Conservation (phyloP, 2,888 invertebrate genomes). For the Caradrina clavipalpis region DNA sequence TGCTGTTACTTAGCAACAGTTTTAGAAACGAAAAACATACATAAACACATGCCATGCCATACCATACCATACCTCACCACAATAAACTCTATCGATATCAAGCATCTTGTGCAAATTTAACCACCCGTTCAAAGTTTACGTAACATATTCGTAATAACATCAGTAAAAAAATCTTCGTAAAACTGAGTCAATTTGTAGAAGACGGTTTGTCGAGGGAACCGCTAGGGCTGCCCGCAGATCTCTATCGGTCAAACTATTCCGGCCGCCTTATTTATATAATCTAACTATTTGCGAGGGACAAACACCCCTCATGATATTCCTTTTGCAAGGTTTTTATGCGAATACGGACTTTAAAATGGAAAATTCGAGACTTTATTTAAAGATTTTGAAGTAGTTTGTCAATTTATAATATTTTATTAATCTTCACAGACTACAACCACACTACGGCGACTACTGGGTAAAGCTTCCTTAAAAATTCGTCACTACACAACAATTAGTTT, state of each 20-base stretch:
- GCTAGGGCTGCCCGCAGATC: constrained; percentile 82
- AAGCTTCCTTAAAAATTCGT: not conserved
- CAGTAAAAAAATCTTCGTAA: constrained; percentile 84
- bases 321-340: constrained; percentile 53
- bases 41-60: not conserved
- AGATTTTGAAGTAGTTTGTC: not conserved
- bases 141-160: constrained; percentile 73
- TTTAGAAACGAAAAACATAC: not conserved
- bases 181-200: constrained; percentile 84
- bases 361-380: constrained; percentile 9
- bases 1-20: not conserved
- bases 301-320: constrained; percentile 79
- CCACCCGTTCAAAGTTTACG: constrained; percentile 69
- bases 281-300: constrained; percentile 89
- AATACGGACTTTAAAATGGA: constrained; percentile 45
- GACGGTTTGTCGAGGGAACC: constrained; percentile 70
- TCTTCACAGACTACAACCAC: not conserved
- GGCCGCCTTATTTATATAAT: constrained; percentile 90
- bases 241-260: constrained; percentile 85
- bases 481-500: not conserved
- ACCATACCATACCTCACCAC: not conserved
- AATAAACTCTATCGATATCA: constrained; percentile 24
- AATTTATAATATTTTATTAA: not conserved
- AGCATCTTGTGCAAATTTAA: constrained; percentile 62
- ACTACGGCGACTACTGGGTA: too few relatives aligned